A percentile compares a stretch with the other conserved stretches of the same genome.
phyloP scores from a whole-genome alignment of 1,140 invertebrate genomes.

The Psix sp. region DNA sequence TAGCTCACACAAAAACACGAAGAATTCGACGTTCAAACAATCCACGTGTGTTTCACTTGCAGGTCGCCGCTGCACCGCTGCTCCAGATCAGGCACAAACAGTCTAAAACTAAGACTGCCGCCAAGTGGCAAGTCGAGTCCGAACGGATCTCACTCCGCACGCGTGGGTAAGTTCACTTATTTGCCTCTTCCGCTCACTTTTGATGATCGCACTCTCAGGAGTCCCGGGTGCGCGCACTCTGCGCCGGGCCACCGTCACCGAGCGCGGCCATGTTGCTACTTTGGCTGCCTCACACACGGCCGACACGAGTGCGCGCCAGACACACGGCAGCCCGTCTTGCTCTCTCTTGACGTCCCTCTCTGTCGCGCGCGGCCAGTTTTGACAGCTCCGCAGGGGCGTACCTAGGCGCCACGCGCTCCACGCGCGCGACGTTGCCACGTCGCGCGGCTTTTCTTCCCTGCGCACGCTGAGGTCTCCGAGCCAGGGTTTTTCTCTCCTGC shows the following conservation, averaged over 20 bases:
- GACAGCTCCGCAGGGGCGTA: conserved; percentile 37
- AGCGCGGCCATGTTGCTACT: conserved; percentile 70
- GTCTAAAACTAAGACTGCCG: conserved; percentile 40
- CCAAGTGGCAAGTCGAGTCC: conserved; percentile 38
- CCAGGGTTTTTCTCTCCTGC: background rate
- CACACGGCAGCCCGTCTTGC: conserved; percentile 27
- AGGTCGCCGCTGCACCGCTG: conserved; percentile 17
- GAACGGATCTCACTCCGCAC: conserved; percentile 39
- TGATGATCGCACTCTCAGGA: background rate
- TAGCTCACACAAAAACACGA: background rate
- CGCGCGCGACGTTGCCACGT: conserved; percentile 31
- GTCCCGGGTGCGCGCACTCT: too few relatives aligned
- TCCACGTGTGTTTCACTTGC: background rate
- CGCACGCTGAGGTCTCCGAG: too few relatives aligned
- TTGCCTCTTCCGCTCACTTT: background rate
- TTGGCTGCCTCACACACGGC: conserved; percentile 29
- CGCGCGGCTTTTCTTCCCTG: too few relatives aligned
- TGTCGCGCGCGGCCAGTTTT: conserved; percentile 39
- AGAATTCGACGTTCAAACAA: too few relatives aligned
- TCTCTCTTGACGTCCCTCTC: conserved; percentile 22
- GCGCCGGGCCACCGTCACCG: conserved; percentile 45
- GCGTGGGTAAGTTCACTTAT: conserved; percentile 39
- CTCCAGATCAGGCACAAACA: conserved; percentile 31
- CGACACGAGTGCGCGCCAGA: conserved; percentile 16
- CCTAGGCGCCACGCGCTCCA: conserved; percentile 11